phyloP scores from a whole-genome alignment of 2,888 invertebrate species.

The Ormyrus pomaceus region DNA sequence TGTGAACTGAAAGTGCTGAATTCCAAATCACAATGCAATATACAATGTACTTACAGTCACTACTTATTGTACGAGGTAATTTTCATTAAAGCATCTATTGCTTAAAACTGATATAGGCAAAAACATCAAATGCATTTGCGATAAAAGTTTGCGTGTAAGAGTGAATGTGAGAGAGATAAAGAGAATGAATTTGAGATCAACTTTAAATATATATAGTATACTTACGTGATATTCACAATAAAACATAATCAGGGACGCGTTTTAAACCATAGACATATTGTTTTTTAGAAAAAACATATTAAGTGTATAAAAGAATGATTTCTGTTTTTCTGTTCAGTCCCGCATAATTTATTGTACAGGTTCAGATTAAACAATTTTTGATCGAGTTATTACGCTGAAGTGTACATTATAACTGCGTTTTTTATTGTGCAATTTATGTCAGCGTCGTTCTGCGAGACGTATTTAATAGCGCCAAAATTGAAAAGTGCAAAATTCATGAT shows the following conservation, averaged over 20 bases:
- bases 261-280: constrained; percentile 61
- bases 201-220: constrained; percentile 54
- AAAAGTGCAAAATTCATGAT: constrained; percentile 27
- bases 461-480: neutral
- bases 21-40: constrained; percentile 74
- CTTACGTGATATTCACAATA: constrained; percentile 71
- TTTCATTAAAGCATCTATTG: constrained; percentile 62
- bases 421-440: constrained; percentile 53
- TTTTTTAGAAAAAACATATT: constrained; percentile 44
- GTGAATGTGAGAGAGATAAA: constrained; percentile 33
- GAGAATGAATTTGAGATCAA: constrained; percentile 32
- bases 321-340: constrained; percentile 28
- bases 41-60: constrained; percentile 73
- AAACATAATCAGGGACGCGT: constrained; percentile 72
- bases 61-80: constrained; percentile 63
- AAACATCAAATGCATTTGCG: constrained; percentile 51
- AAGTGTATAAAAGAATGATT: constrained; percentile 44
- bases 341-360: constrained; percentile 43
- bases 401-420: constrained; percentile 43
- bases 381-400: constrained; percentile 6
- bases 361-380: constrained; percentile 1
- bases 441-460: constrained; percentile 1
- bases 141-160: constrained; percentile 36
- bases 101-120: constrained; percentile 10
- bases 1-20: constrained; percentile 66